phyloP scores from a whole-genome alignment of 2,113 vertebrate species.

The Petrocephalus microphthalmus region DNA sequence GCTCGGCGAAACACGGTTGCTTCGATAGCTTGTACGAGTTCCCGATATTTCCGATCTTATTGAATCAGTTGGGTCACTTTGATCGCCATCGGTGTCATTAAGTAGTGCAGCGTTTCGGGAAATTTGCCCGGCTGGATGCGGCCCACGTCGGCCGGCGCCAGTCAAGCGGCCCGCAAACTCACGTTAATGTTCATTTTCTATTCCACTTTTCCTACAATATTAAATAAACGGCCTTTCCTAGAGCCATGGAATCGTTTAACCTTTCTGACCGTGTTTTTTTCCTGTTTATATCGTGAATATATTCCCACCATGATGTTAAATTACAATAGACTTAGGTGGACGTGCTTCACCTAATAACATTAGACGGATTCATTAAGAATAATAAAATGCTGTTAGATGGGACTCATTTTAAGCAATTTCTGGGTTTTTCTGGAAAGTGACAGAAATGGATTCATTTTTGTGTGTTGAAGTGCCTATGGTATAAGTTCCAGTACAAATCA shows the following conservation, averaged over 20 bases:
- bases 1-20: background rate
- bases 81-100: background rate
- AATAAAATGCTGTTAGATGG: background rate
- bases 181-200: background rate
- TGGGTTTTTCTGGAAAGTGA: background rate
- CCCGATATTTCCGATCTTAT: conserved; percentile 5
- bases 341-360: background rate
- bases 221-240: background rate
- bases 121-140: background rate
- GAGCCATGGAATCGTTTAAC: background rate
- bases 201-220: background rate
- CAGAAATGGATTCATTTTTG: background rate
- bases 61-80: conserved; percentile 9
- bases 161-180: background rate
- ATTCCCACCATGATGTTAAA: background rate
- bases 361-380: background rate
- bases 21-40: conserved; percentile 1
- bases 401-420: background rate
- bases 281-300: background rate
- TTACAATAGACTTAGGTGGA: background rate
- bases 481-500: background rate
- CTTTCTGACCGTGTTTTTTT: background rate
- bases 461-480: background rate
- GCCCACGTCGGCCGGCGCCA: background rate
- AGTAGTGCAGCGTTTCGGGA: background rate